Evolutionary conservation across 2,113 vertebrate genomes (phyloP).

Genomic region (Pithys albifrons): DNA sequence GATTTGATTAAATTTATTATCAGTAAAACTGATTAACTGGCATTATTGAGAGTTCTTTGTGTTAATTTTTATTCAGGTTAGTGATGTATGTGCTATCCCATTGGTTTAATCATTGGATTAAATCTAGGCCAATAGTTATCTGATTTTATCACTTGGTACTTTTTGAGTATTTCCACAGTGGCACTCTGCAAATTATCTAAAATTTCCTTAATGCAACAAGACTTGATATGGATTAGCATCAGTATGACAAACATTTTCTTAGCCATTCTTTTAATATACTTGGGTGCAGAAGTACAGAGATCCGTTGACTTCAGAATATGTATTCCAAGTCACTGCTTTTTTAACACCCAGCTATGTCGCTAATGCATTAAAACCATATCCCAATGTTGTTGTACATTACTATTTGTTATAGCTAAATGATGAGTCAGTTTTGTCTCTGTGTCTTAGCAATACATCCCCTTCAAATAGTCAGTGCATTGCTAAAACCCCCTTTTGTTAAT

Average conservation of each 20-base stretch:
- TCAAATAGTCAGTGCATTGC: not conserved
- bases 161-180: constrained; percentile 47
- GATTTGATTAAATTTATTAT: constrained; percentile 11
- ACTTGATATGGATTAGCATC: constrained; percentile 21
- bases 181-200: constrained; percentile 11
- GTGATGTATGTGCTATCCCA: not conserved
- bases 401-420: not conserved
- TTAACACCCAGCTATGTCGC: not conserved
- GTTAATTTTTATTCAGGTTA: constrained; percentile 12
- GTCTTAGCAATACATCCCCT: not conserved
- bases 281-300: not conserved
- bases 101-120: constrained; percentile 51
- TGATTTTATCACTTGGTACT: constrained; percentile 30
- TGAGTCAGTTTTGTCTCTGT: not conserved
- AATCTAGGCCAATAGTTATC: constrained; percentile 1
- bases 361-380: not conserved
- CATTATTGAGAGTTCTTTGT: not conserved
- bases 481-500: not conserved
- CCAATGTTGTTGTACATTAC: not conserved
- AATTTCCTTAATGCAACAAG: constrained; percentile 36
- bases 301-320: not conserved
- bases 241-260: not conserved
- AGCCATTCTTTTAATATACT: not conserved
- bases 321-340: not conserved
- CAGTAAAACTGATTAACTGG: not conserved